Conservation (phyloP, 37 sponge, comb jelly and placozoan genomes). For the Beroe ovata region DNA sequence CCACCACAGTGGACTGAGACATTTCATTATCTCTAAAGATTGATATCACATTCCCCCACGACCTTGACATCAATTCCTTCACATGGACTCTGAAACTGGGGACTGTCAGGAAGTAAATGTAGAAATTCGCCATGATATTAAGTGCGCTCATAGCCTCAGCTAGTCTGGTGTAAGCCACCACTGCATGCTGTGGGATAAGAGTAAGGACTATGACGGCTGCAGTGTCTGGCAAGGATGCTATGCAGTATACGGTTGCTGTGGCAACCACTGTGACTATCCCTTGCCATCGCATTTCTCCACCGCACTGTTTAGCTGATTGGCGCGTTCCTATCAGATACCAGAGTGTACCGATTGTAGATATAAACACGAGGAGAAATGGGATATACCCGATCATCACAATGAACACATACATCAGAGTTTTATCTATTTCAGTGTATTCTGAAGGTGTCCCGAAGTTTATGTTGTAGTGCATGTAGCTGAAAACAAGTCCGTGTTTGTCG, state of each 20-base stretch:
- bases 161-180: not conserved
- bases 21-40: too few relatives aligned
- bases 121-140: constrained; percentile 5
- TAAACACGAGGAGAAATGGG: not conserved
- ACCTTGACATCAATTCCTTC: not conserved
- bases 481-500: not conserved
- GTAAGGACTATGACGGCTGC: not conserved
- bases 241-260: constrained; percentile 15
- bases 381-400: not conserved
- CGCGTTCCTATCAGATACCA: not conserved
- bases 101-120: constrained; percentile 14
- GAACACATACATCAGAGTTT: not conserved
- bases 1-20: too few relatives aligned
- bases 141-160: not conserved
- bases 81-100: constrained; percentile 19
- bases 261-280: constrained; percentile 3
- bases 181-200: not conserved
- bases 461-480: constrained; percentile 33
- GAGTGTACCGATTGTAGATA: not conserved
- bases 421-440: not conserved
- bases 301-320: not conserved
- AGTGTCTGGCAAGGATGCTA: not conserved
- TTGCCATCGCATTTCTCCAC: not conserved
- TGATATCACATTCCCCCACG: not conserved
- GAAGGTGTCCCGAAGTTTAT: not conserved